A percentile compares a stretch with the other conserved stretches of the same genome.
Conservation (phyloP, 2,113 vertebrate species). For the Typhlomys cinereus region DNA sequence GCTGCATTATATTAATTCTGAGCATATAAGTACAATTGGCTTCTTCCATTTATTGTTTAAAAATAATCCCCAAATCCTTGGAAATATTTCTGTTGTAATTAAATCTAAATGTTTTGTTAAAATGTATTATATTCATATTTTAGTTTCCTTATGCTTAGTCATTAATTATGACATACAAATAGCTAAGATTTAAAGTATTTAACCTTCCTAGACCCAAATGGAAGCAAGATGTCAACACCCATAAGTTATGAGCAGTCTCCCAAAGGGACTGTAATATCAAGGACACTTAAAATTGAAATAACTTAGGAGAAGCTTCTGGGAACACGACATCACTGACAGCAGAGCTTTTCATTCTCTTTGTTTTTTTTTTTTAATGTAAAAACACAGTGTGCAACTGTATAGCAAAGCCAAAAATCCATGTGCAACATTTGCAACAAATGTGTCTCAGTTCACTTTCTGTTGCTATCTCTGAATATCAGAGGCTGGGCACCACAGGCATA, state of each 20-base stretch:
- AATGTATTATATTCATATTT: conserved; percentile 67
- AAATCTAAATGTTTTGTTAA: conserved; percentile 63
- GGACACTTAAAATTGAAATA: conserved; percentile 75
- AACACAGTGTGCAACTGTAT: not conserved
- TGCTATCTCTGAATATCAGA: not conserved
- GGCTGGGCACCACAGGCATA: not conserved
- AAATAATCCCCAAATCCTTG: conserved; percentile 50
- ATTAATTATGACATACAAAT: conserved; percentile 69
- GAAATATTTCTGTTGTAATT: conserved; percentile 62
- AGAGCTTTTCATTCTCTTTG: conserved; percentile 43
- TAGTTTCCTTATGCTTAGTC: conserved; percentile 74
- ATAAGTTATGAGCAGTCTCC: conserved; percentile 70
- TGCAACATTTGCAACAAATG: not conserved
- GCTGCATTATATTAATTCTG: conserved; percentile 50
- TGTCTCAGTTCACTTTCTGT: not conserved
- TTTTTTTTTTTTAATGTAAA: conserved; percentile 11
- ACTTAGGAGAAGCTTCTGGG: conserved; percentile 64
- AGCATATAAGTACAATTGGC: conserved; percentile 41
- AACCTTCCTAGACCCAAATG: conserved; percentile 52
- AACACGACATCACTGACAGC: conserved; percentile 50
- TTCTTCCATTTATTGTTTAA: conserved; percentile 67
- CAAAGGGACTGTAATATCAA: conserved; percentile 57
- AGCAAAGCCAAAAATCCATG: conserved; percentile 2
- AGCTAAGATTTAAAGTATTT: conserved; percentile 74
- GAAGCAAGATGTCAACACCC: conserved; percentile 71